Conservation (phyloP, 64 coral and sea anemone species). For the Pachyseris speciosa region DNA sequence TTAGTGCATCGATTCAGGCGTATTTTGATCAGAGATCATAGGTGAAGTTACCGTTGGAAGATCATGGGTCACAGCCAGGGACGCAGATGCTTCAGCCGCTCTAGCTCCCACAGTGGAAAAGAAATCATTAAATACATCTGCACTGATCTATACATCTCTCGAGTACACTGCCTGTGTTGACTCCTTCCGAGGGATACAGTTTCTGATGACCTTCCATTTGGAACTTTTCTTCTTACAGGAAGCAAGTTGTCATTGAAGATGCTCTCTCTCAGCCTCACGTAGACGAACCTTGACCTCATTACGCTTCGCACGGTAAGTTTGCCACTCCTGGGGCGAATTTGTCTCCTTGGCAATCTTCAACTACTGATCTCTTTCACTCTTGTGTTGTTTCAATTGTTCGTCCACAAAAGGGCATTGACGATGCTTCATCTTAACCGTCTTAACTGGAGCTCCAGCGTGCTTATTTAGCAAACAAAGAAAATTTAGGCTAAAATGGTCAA, state of each 20-base stretch:
- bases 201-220: slow-evolving; percentile 26
- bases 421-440: slow-evolving; percentile 46
- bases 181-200: slow-evolving; percentile 20
- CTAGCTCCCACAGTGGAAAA: slow-evolving; percentile 8
- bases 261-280: slow-evolving; percentile 24
- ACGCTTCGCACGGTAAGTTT: slow-evolving; percentile 21
- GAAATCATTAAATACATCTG: background rate
- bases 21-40: slow-evolving; percentile 44
- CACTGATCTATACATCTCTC: slow-evolving; percentile 4
- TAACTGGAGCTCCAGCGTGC: slow-evolving; percentile 45
- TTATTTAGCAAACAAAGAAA: slow-evolving; percentile 45
- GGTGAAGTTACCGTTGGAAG: slow-evolving; percentile 34
- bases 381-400: background rate
- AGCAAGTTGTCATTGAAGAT: slow-evolving; percentile 12
- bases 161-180: slow-evolving; percentile 38
- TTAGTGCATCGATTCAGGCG: slow-evolving; percentile 32
- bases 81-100: slow-evolving; percentile 21
- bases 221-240: slow-evolving; percentile 27
- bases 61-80: slow-evolving; percentile 24
- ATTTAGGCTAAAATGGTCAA: background rate
- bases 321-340: slow-evolving; percentile 37
- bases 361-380: background rate
- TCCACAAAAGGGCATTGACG: slow-evolving; percentile 32
- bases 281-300: slow-evolving; percentile 38
- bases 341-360: slow-evolving; percentile 10